Conservation (phyloP, 1,140 invertebrate genomes). For the Drosophila kanapiae region DNA sequence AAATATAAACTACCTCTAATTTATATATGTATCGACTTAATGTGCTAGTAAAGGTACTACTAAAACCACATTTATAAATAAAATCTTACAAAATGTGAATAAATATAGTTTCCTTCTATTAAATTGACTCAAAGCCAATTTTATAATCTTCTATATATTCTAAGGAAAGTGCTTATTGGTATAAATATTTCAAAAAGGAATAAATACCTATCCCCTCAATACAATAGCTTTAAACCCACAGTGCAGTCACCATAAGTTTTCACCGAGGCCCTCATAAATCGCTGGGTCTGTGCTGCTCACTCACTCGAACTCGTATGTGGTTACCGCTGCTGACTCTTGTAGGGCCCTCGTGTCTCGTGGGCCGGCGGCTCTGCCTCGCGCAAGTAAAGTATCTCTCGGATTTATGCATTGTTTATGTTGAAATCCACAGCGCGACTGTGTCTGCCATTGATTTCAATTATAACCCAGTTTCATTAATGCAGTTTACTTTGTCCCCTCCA, state of each 20-base stretch:
- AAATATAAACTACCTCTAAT: too few species aligned
- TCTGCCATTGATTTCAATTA: slow-evolving; percentile 74
- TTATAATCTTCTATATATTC: neutral
- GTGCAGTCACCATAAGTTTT: slow-evolving; percentile 22
- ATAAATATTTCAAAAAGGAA: neutral
- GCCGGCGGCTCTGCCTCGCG: slow-evolving; percentile 18
- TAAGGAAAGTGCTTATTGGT: too few species aligned
- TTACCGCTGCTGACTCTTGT: slow-evolving; percentile 54
- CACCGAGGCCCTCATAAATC: slow-evolving; percentile 56
- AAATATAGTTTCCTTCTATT: neutral
- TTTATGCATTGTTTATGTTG: slow-evolving; percentile 68
- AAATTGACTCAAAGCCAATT: neutral
- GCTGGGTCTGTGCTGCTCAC: slow-evolving; percentile 19
- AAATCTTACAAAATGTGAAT: neutral
- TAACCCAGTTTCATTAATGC: slow-evolving; percentile 76
- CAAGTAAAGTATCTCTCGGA: slow-evolving; percentile 58
- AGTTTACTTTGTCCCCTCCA: slow-evolving; percentile 42
- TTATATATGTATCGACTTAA: too few species aligned
- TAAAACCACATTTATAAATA: too few species aligned
- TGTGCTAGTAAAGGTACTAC: too few species aligned
- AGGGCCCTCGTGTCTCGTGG: slow-evolving; percentile 49
- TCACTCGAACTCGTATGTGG: slow-evolving; percentile 24
- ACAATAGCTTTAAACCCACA: neutral
- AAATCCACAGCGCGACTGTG: slow-evolving; percentile 53
- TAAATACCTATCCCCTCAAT: neutral